These are phyloP conservation scores for Tenthredo notha DNA, from an alignment of 2,888 invertebrate species.

Conservation along the genomic window DNA sequence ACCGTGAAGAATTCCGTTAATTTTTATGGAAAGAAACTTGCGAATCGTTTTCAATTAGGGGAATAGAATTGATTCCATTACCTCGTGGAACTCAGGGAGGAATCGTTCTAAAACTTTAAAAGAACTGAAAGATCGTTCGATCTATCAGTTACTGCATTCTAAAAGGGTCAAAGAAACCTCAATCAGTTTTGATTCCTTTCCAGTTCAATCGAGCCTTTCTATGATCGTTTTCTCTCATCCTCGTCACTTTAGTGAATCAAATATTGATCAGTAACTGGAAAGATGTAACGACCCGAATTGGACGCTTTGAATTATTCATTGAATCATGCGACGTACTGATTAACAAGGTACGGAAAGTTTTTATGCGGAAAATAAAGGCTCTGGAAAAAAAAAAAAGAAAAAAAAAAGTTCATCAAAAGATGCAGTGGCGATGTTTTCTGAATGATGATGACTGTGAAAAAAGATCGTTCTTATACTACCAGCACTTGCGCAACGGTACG, in stretches of 20 bases:
- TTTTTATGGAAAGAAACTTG: background rate
- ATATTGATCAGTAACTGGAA: background rate
- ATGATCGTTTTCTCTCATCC: background rate
- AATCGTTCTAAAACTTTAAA: conserved; percentile 8
- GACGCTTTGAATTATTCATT: background rate
- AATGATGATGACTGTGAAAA: background rate
- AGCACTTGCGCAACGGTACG: background rate
- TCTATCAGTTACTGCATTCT: conserved; percentile 14
- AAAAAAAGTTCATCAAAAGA: background rate
- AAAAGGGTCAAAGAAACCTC: conserved; percentile 1
- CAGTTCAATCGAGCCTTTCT: background rate
- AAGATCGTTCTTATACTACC: background rate
- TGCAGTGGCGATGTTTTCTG: background rate
- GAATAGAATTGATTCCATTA: conserved; percentile 15
- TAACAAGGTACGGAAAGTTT: background rate
- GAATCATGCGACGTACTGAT: background rate
- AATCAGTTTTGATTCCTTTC: background rate
- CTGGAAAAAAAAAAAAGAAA: background rate
- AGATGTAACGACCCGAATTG: background rate
- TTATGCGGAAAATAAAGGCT: background rate
- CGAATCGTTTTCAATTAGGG: background rate
- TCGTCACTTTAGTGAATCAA: background rate
- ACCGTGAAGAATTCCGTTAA: background rate
- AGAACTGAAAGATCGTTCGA: background rate
- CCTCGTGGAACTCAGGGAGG: background rate